phyloP scores from a whole-genome alignment of 2,113 vertebrate genomes.

The Mystacornis crossleyi region DNA sequence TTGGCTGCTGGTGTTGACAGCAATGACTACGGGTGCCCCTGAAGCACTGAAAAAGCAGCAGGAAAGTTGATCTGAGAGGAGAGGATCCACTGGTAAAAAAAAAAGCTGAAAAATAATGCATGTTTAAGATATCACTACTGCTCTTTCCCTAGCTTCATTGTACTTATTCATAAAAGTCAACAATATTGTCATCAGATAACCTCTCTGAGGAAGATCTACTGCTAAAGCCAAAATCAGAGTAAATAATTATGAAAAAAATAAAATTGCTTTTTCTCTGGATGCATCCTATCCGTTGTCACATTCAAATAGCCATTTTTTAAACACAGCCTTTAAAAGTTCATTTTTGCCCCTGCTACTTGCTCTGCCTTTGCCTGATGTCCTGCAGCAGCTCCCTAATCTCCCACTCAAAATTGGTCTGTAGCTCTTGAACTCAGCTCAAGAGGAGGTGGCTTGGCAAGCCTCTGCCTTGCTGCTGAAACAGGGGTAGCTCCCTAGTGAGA shows the following conservation, averaged over 20 bases:
- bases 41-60: not conserved
- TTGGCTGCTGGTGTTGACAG: not conserved
- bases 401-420: not conserved
- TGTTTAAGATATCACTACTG: not conserved
- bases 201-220: not conserved
- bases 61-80: not conserved
- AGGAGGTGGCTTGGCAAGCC: not conserved
- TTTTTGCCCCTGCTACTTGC: not conserved
- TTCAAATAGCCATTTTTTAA: not conserved
- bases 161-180: not conserved
- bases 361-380: not conserved
- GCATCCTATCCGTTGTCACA: not conserved
- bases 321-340: not conserved
- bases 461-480: not conserved
- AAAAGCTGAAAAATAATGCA: not conserved
- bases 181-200: not conserved
- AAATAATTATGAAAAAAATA: not conserved
- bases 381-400: not conserved
- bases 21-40: not conserved
- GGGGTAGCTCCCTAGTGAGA: conserved; percentile 2
- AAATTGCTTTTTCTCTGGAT: not conserved
- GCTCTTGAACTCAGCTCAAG: not conserved
- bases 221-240: not conserved
- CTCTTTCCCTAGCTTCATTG: not conserved
- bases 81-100: not conserved